phyloP scores from a whole-genome alignment of 2,888 invertebrate species.

The Sphaerophoria rueppellii region DNA sequence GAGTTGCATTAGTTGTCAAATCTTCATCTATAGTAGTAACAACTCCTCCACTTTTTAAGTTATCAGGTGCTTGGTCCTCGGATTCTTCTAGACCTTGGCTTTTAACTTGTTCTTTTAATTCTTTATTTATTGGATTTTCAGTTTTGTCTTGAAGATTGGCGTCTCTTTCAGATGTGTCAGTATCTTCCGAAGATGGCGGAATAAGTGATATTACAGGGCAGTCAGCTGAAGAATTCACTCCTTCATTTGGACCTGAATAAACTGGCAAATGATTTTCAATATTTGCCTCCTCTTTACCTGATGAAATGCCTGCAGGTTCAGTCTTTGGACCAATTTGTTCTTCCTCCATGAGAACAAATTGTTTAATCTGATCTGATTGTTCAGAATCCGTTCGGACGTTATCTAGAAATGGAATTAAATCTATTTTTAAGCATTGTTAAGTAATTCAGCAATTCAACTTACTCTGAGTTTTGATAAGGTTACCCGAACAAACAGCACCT shows the following conservation, averaged over 20 bases:
- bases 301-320: not conserved
- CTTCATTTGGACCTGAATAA: not conserved
- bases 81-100: not conserved
- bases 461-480: slow-evolving; percentile 32
- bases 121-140: not conserved
- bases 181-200: slow-evolving; percentile 60
- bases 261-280: not conserved
- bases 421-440: not conserved
- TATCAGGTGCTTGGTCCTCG: too few relatives aligned
- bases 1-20: too few relatives aligned
- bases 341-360: slow-evolving; percentile 28
- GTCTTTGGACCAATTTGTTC: not conserved
- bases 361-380: slow-evolving; percentile 3
- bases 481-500: not conserved
- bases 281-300: not conserved
- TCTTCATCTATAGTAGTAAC: too few relatives aligned
- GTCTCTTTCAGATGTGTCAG: slow-evolving; percentile 51
- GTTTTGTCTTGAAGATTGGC: not conserved
- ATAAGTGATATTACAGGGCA: slow-evolving; percentile 47
- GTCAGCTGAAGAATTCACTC: not conserved
- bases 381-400: not conserved
- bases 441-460: not conserved
- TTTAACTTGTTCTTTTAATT: not conserved
- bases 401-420: not conserved
- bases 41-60: too few relatives aligned